Evolutionary conservation across 2,113 vertebrate genomes (phyloP), one percentile per base, ranked within the genome.

Genomic region (Aspiorhynchus laticeps): DNA sequence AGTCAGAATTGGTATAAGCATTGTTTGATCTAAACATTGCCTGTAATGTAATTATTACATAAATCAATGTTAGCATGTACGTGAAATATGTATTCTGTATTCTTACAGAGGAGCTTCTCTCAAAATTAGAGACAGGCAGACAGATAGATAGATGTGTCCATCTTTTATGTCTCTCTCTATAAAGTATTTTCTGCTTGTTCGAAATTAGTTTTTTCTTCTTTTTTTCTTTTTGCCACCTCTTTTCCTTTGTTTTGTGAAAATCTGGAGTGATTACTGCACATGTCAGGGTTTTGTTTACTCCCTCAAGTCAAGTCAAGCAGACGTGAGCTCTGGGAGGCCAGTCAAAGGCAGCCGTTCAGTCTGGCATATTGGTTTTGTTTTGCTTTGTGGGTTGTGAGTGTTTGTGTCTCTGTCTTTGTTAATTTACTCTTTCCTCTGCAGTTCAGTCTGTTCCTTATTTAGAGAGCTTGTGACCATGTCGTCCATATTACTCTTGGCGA

Each of bases 341-440:
- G 48, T 85, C 77, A 31, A 85, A 87, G 53, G 76, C 12, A 46
- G 81, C 81, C 82, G 48, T 84, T 84, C 83, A 84, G 67, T 75
- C 69, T 84, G 78, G 80, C 86, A 80, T 83, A 87, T 24, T 78
- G 82, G 75, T 69, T 91, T 78, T 89, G 87, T 92, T 84, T 91
- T 84, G 78, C 76, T 91, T 91, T 69, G 63, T 83, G 81, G 61
- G 5, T 79, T 87, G 90, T 92, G 88, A 90, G 88, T 90, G 85
- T 87, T 80, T 74, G 53, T 90, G 85, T 90, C 75, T 82, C 83
- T 87, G 78, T 87, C 84, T 90, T 71, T 71, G 59, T 73, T 76
- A 43, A 9, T 31, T 76, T 63, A 56, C 78, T 24, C 46, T n/a
- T 24, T 24, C 14, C 21, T 74, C 38, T 79, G 5, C 24, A 8